Conservation (phyloP, 2,797 vertebrate genomes). For the Hydrophis major region DNA sequence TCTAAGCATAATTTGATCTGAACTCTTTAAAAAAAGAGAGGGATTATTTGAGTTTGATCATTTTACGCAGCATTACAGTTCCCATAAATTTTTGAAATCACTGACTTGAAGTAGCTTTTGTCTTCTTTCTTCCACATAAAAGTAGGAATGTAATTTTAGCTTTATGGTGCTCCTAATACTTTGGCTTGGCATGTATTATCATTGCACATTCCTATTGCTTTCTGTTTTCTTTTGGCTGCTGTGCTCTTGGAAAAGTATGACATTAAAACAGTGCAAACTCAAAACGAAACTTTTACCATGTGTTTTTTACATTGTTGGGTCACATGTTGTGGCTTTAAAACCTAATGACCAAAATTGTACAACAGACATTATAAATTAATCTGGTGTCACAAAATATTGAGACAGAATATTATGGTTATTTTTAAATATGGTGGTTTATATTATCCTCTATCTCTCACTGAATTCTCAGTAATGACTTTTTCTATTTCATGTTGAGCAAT, state of each 20-base stretch:
- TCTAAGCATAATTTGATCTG: slow-evolving; percentile 14
- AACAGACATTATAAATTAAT: slow-evolving; percentile 4
- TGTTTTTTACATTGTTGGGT: slow-evolving; percentile 20
- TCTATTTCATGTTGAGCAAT: neutral
- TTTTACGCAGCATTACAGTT: neutral
- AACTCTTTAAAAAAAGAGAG: neutral
- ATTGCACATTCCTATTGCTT: neutral
- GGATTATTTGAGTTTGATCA: slow-evolving; percentile 5
- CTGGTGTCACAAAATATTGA: neutral
- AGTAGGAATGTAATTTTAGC: slow-evolving; percentile 11
- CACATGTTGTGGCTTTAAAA: neutral
- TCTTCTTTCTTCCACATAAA: neutral
- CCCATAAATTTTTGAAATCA: slow-evolving; percentile 5
- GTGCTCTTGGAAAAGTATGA: neutral
- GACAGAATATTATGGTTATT: neutral
- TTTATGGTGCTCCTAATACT: neutral
- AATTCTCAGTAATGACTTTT: neutral
- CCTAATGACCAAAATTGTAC: slow-evolving; percentile 1
- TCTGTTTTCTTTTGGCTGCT: neutral
- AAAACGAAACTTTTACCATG: slow-evolving; percentile 12
- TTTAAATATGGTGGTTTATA: neutral
- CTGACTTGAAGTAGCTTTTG: neutral
- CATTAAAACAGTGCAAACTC: neutral
- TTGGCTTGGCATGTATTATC: neutral
- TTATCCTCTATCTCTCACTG: neutral